These are phyloP conservation scores for Chaenogobius annularis DNA, from an alignment of 2,113 vertebrate genomes.

Conservation along the genomic window DNA sequence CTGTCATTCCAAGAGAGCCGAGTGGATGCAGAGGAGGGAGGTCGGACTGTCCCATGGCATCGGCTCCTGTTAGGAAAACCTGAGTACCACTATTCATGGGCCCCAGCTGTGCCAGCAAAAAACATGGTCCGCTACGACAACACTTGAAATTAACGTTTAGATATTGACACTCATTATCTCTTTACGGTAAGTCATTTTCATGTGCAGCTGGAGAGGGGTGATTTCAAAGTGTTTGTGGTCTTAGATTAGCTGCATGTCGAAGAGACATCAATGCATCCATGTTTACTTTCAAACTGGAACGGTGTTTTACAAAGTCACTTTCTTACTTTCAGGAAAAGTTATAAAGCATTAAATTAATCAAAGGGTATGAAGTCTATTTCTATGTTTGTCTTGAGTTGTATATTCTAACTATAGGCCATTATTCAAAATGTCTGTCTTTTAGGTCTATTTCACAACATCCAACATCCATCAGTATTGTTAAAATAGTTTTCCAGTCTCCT, in stretches of 20 bases:
- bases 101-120: slow-evolving; percentile 26
- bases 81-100: slow-evolving; percentile 70
- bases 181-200: slow-evolving; percentile 5
- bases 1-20: slow-evolving; percentile 41
- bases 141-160: not conserved
- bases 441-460: no score
- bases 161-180: not conserved
- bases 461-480: no score
- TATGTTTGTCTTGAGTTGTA: no score
- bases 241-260: slow-evolving; percentile 70
- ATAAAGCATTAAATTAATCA: not conserved
- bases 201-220: slow-evolving; percentile 39
- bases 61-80: slow-evolving; percentile 49
- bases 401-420: no score
- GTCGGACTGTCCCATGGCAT: slow-evolving; percentile 75
- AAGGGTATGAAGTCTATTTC: not conserved
- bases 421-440: no score
- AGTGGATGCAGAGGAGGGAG: slow-evolving; percentile 63
- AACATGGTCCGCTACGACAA: slow-evolving; percentile 36
- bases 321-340: slow-evolving; percentile 60
- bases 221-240: slow-evolving; percentile 62
- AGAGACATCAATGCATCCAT: slow-evolving; percentile 70
- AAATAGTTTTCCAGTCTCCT: no score
- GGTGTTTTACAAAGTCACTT: slow-evolving; percentile 54
- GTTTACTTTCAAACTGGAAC: slow-evolving; percentile 57